These are phyloP conservation scores for Tetanocera ferruginea DNA, from an alignment of 2,888 invertebrate genomes.

Conservation along the genomic window DNA sequence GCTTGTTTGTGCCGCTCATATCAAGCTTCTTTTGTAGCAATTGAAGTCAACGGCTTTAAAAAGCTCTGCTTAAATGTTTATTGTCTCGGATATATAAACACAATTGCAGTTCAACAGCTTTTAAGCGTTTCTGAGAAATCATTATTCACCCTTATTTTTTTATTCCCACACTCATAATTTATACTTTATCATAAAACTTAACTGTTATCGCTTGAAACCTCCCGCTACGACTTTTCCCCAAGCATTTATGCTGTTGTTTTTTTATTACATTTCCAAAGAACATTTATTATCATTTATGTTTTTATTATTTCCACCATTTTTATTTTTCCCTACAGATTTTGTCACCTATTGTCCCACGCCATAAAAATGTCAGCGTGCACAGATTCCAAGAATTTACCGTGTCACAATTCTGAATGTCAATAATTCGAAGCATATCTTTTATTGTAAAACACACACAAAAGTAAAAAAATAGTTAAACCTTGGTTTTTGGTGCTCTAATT, in stretches of 20 bases:
- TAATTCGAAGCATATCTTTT: conserved; percentile 41
- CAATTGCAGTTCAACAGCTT: not conserved
- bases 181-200: not conserved
- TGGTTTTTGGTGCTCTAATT: conserved; percentile 8
- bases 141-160: not conserved
- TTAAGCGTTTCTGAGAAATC: not conserved
- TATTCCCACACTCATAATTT: not conserved
- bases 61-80: not conserved
- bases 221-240: not conserved
- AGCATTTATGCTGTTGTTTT: not conserved
- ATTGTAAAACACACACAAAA: not conserved
- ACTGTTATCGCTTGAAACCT: not conserved
- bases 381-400: conserved; percentile 58
- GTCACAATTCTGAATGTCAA: conserved; percentile 54
- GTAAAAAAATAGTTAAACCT: not conserved
- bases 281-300: conserved; percentile 1
- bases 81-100: not conserved
- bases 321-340: not conserved
- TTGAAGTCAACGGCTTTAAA: too few relatives aligned
- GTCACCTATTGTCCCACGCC: conserved; percentile 21
- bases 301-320: conserved; percentile 9
- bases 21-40: too few relatives aligned
- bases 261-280: too few relatives aligned
- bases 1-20: too few relatives aligned
- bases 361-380: conserved; percentile 47